Percentiles rank a stretch among this genome's conserved stretches.
These are phyloP conservation scores for Oreochromis aureus DNA, from an alignment of 2,113 vertebrate species.

Conservation along the genomic window DNA sequence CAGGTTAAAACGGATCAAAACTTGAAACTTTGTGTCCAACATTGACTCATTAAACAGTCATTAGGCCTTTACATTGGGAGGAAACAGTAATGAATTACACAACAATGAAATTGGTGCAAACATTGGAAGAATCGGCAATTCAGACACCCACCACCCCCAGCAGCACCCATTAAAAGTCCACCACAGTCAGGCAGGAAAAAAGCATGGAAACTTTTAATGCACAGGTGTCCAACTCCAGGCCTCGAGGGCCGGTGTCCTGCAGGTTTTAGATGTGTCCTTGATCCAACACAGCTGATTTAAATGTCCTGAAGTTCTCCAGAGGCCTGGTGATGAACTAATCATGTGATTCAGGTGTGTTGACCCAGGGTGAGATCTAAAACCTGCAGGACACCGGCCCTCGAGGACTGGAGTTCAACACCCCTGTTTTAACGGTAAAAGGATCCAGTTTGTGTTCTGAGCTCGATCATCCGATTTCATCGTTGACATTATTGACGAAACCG, in stretches of 20 bases:
- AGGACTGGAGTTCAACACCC: rapidly evolving
- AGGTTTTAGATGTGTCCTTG: rapidly evolving
- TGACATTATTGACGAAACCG: not conserved
- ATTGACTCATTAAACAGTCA: not conserved
- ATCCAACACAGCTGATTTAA: not conserved
- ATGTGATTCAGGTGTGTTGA: too few relatives aligned
- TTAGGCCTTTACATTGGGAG: not conserved
- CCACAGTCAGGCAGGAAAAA: not conserved
- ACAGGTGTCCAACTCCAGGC: rapidly evolving
- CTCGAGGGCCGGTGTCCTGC: rapidly evolving
- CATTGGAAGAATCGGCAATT: not conserved
- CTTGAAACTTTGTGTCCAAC: not conserved
- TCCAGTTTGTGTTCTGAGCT: not conserved
- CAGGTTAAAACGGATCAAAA: not conserved
- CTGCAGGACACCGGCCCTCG: rapidly evolving
- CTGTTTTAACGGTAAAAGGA: not conserved
- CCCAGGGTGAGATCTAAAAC: rapidly evolving
- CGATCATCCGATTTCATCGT: not conserved
- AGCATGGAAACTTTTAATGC: not conserved
- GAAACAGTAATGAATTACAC: not conserved
- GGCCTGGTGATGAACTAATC: too few relatives aligned
- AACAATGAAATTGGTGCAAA: not conserved
- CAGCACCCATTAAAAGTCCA: not conserved
- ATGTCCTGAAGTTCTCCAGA: not conserved
- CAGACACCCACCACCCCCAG: not conserved